Evolutionary conservation across 2,888 invertebrate genomes (phyloP), one percentile per base, ranked within the genome.

Genomic region (Heliconius erato): DNA sequence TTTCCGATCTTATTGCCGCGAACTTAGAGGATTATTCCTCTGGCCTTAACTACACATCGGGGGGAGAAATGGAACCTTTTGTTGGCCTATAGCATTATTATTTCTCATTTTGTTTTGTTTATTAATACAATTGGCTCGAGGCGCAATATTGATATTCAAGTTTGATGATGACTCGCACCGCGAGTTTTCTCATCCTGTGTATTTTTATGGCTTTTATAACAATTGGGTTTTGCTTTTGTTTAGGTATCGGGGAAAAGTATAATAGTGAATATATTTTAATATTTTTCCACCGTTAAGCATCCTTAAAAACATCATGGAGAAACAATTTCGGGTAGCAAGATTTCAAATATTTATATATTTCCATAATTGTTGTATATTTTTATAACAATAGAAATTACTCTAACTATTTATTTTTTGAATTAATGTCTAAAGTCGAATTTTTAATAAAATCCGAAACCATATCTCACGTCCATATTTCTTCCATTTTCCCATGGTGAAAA

Each of bases 101-200:
- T 96, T 95, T 96, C 94, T 94, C 95, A 95, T 96, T 96, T 96
- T 96, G 95, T 96, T 96, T 96, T 96, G 96, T 96, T 96, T 96
- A 96, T 96, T 96, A 96, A 96, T 96, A 96, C 95, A 95, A 96
- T 96, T 96, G 95, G 96, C 96, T 93, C 90, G 94, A 93, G 96
- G 96, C 96, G 94, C 94, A 95, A 95, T 96, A 96, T 96, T 96
- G 96, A 96, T 96, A 96, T 96, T 96, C 96, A 95, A 95, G 96
- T 95, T 94, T 94, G 95, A 95, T 95, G 95, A 95, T 96, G 94
- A 95, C 92, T 95, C 90, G 94, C 89, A 91, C 91, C 90, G 89
- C 91, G 92, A 91, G 91, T 93, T 92, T 93, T 92, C 93, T 93
- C 92, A 91, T 90, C 90, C 89, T 89, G 89, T 94, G 93, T 94